Conservation (phyloP, 2,888 invertebrate species). For the Rhamnusium bicolor region DNA sequence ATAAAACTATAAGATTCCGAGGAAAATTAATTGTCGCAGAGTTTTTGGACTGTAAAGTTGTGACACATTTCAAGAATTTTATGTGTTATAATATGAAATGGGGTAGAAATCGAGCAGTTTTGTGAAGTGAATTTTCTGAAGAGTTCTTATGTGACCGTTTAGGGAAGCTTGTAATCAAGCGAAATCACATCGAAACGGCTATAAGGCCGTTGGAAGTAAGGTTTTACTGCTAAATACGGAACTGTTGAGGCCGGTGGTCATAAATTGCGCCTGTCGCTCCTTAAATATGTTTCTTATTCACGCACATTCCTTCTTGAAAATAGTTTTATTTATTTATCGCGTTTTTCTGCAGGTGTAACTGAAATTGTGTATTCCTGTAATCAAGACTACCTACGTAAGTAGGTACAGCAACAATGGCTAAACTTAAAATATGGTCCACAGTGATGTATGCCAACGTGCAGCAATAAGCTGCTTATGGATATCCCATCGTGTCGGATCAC, state of each 20-base stretch:
- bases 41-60: constrained; percentile 13
- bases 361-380: neutral
- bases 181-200: constrained; percentile 57
- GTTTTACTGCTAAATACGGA: constrained; percentile 58
- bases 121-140: constrained; percentile 37
- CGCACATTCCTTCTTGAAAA: neutral
- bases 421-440: no score
- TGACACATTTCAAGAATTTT: constrained; percentile 22
- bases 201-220: constrained; percentile 51
- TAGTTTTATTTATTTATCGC: neutral
- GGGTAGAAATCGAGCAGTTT: neutral
- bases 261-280: constrained; percentile 21
- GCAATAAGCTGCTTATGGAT: no score
- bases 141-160: constrained; percentile 45
- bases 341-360: neutral
- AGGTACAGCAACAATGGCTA: no score
- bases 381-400: no score
- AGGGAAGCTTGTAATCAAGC: constrained; percentile 54
- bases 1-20: constrained; percentile 31
- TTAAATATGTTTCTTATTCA: neutral
- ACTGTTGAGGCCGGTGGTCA: constrained; percentile 36
- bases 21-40: constrained; percentile 29
- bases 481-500: no score
- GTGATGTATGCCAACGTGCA: no score
- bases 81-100: neutral